Conservation (phyloP, 2,113 vertebrate genomes). For the Columba livia region DNA sequence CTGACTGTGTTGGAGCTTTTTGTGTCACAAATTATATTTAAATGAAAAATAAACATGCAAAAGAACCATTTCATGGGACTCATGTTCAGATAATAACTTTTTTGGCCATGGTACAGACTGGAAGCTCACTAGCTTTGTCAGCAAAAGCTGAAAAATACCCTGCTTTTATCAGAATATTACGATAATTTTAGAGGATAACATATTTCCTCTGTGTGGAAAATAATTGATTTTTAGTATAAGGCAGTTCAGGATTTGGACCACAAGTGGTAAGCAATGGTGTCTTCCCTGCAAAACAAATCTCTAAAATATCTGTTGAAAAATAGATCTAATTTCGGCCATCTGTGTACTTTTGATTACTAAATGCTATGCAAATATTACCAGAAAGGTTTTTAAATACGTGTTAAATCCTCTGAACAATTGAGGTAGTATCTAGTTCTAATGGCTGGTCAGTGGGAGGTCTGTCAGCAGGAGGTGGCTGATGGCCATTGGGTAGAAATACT, state of each 20-base stretch:
- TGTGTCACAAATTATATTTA: background rate
- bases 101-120: background rate
- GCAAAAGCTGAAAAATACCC: background rate
- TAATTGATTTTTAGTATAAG: slow-evolving; percentile 12
- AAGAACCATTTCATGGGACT: background rate
- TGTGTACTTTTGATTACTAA: no score
- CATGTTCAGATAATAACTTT: background rate
- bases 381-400: no score
- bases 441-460: background rate
- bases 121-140: background rate
- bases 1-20: background rate
- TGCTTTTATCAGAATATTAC: background rate
- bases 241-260: background rate
- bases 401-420: no score
- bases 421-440: background rate
- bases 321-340: no score
- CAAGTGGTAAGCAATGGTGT: slow-evolving; percentile 15
- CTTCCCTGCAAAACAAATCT: slow-evolving; percentile 11
- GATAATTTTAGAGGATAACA: background rate
- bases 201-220: background rate
- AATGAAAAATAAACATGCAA: background rate
- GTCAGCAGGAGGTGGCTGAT: background rate
- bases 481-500: background rate
- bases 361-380: no score
- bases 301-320: background rate